Evolutionary conservation across 1,140 invertebrate genomes (phyloP).

Genomic region (Brachionus rubens): DNA sequence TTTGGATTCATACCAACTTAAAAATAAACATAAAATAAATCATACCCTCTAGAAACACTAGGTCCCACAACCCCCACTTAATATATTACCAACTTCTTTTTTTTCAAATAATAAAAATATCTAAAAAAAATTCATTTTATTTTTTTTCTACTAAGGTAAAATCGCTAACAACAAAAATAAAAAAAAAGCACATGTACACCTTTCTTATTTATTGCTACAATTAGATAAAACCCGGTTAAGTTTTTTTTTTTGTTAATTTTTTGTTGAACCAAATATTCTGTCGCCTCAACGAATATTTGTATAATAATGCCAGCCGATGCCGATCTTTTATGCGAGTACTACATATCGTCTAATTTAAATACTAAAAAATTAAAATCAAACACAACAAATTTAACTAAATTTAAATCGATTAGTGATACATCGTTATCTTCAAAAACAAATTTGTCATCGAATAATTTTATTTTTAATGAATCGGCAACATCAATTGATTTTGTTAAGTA

Average conservation of each 20-base stretch:
- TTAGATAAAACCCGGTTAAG: neutral
- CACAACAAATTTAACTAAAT: constrained; percentile 1
- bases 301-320: constrained; percentile 44
- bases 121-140: constrained; percentile 23
- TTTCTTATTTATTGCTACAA: neutral
- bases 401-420: constrained; percentile 10
- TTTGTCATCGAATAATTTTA: neutral
- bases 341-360: constrained; percentile 40
- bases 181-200: constrained; percentile 30
- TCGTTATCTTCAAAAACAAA: neutral
- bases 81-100: neutral
- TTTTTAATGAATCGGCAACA: neutral
- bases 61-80: neutral
- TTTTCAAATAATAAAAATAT: neutral
- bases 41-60: neutral
- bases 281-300: neutral
- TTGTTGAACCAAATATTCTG: too few species aligned
- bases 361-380: neutral
- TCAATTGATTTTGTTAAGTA: constrained; percentile 42
- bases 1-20: constrained; percentile 23
- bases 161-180: neutral
- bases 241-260: too few species aligned
- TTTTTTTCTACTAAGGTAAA: neutral
- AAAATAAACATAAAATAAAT: constrained; percentile 8
- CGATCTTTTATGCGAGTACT: constrained; percentile 43